These are phyloP conservation scores for Odocoileus virginianus DNA, from an alignment of 2,113 vertebrate genomes.

Conservation along the genomic window DNA sequence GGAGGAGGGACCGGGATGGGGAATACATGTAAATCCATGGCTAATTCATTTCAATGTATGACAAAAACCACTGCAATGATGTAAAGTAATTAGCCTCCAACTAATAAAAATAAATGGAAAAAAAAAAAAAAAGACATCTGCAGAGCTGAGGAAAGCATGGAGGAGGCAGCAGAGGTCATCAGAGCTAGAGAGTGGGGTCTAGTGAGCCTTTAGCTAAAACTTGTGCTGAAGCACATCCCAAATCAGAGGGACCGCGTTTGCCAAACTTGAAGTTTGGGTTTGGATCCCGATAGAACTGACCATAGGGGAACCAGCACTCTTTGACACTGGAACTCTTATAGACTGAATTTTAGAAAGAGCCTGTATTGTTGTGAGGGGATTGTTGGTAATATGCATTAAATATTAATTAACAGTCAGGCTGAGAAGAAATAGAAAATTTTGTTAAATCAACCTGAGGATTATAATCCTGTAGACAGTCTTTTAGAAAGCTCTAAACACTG, in stretches of 20 bases:
- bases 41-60: no score
- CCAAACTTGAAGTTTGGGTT: background rate
- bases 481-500: background rate
- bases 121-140: background rate
- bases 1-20: no score
- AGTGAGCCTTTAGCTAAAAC: background rate
- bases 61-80: no score
- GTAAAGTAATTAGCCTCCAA: no score
- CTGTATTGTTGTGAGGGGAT: background rate
- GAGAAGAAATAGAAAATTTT: background rate
- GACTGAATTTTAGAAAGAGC: background rate
- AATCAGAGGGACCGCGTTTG: background rate
- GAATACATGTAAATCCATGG: no score
- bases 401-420: background rate
- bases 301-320: background rate
- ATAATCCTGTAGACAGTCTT: background rate
- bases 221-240: background rate
- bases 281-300: background rate
- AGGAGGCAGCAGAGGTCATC: background rate
- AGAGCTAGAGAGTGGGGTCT: background rate
- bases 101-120: no score
- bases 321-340: background rate
- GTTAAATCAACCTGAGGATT: background rate
- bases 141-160: background rate
- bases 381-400: background rate